Evolutionary conservation across 2,113 vertebrate genomes (phyloP).

Genomic region (Choloepus hoffmanni): DNA sequence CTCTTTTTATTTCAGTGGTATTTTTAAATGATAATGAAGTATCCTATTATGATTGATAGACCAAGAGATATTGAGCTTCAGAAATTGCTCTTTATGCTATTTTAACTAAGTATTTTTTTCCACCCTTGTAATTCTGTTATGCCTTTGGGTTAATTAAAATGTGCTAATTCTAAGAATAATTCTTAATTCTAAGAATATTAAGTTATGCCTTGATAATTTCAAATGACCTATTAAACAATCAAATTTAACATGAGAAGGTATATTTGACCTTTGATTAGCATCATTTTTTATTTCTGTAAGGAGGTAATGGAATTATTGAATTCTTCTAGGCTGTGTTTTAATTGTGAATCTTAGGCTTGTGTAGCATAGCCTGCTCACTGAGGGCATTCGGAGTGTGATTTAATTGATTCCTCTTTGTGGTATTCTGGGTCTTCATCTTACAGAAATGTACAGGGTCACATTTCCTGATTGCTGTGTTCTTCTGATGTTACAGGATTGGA

Average conservation of each 20-base stretch:
- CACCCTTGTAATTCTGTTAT: not conserved
- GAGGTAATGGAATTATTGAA: not conserved
- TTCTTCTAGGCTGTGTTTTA: slow-evolving; percentile 37
- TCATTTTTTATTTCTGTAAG: slow-evolving; percentile 55
- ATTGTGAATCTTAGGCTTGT: not conserved
- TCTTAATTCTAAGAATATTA: slow-evolving; percentile 61
- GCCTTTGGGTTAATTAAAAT: slow-evolving; percentile 55
- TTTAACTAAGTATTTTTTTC: not conserved
- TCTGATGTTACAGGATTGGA: not conserved
- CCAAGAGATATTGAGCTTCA: slow-evolving; percentile 40
- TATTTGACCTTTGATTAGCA: slow-evolving; percentile 33
- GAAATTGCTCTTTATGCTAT: slow-evolving; percentile 28
- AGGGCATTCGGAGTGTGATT: not conserved
- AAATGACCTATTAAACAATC: slow-evolving; percentile 42
- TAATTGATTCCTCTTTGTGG: not conserved
- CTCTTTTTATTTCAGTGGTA: not conserved
- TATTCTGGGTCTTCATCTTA: not conserved
- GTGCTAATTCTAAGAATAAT: slow-evolving; percentile 54
- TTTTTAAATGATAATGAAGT: slow-evolving; percentile 20
- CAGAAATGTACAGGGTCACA: not conserved
- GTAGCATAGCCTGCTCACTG: not conserved
- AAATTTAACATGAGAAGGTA: slow-evolving; percentile 21
- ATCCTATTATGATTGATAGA: not conserved
- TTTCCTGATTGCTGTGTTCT: not conserved
- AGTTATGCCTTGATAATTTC: slow-evolving; percentile 53